Evolutionary conservation across 1,140 invertebrate species (phyloP).

Genomic region (Kradibia gibbosae): DNA sequence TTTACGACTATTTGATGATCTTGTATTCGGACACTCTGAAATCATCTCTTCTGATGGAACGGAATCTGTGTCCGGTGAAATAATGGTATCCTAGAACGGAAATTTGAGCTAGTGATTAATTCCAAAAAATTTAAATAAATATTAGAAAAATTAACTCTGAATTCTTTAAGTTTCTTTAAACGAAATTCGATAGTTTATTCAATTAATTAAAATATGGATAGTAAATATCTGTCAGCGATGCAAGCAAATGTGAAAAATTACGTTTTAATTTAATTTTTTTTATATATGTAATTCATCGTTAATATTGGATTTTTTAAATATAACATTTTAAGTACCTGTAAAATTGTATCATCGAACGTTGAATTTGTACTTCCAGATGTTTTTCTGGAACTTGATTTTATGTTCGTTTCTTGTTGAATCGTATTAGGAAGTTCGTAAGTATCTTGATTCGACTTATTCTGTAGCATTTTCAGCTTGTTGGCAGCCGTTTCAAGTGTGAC

Average conservation of each 20-base stretch:
- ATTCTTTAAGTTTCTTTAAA: too few species aligned
- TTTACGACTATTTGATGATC: constrained; percentile 47
- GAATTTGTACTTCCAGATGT: constrained; percentile 64
- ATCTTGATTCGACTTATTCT: constrained; percentile 52
- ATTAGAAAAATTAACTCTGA: not conserved
- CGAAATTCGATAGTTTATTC: too few species aligned
- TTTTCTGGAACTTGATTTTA: constrained; percentile 63
- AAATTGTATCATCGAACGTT: constrained; percentile 57
- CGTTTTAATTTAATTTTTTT: too few species aligned
- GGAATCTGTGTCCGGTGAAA: constrained; percentile 68
- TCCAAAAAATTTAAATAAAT: not conserved
- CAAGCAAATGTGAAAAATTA: too few species aligned
- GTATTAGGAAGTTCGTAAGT: constrained; percentile 56
- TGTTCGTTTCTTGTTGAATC: constrained; percentile 59
- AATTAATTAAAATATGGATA: too few species aligned
- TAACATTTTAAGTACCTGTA: constrained; percentile 33
- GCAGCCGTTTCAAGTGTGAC: constrained; percentile 50
- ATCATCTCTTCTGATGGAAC: constrained; percentile 57
- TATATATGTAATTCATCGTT: too few species aligned
- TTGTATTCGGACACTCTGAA: constrained; percentile 54
- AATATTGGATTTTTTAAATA: not conserved
- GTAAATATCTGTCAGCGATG: too few species aligned
- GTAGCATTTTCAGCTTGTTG: constrained; percentile 45
- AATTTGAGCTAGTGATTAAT: not conserved
- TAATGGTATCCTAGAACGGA: constrained; percentile 60